phyloP scores from a whole-genome alignment of 2,888 invertebrate species.

The Nemapogon koenigi region DNA sequence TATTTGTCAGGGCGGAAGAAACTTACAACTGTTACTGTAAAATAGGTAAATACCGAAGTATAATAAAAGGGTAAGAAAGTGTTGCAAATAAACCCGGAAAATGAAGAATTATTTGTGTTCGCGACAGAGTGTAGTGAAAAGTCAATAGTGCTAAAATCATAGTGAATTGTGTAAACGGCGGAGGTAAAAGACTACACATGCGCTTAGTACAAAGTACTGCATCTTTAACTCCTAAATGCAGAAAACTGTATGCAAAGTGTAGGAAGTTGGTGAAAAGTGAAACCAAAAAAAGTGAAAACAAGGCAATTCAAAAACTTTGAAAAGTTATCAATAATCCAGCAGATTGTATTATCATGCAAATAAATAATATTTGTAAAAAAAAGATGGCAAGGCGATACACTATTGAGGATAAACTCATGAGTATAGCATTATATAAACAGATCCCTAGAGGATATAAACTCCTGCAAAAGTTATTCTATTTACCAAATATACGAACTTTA shows the following conservation, averaged over 20 bases:
- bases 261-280: neutral
- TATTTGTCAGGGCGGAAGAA: no score
- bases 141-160: no score
- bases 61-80: no score
- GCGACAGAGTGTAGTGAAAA: no score
- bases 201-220: neutral
- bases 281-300: neutral
- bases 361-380: neutral
- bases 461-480: neutral
- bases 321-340: neutral
- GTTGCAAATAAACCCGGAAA: no score
- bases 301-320: neutral
- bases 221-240: neutral
- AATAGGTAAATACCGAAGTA: no score
- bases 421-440: constrained; percentile 1
- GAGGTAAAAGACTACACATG: no score
- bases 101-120: no score
- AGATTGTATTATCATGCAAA: constrained; percentile 2
- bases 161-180: no score
- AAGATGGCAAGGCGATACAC: constrained; percentile 1
- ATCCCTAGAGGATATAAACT: neutral
- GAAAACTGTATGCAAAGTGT: neutral
- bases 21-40: no score
- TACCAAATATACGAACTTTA: constrained; percentile 1
- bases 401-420: neutral